Evolutionary conservation across 2,888 invertebrate species (phyloP).

Genomic region (Caenorhabditis sp.): DNA sequence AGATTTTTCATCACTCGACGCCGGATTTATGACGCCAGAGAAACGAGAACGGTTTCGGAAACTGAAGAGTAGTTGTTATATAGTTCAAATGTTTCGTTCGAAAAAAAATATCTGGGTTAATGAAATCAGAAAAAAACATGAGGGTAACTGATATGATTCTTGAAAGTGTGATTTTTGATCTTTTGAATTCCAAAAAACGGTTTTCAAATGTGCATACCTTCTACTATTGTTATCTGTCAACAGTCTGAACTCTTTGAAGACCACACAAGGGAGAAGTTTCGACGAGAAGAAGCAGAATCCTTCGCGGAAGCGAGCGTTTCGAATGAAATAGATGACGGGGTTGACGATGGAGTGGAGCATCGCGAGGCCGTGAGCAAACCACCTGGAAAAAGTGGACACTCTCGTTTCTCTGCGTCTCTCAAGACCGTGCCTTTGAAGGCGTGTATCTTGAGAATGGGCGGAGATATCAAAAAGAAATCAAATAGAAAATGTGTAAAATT

Average conservation of each 20-base stretch:
- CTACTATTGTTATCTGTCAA: constrained; percentile 66
- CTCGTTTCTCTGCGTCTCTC: background rate
- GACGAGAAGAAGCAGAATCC: constrained; percentile 87
- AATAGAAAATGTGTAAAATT: background rate
- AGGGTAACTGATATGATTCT: background rate
- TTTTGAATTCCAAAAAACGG: background rate
- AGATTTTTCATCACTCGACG: constrained; percentile 59
- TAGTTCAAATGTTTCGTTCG: no score
- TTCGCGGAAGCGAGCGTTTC: constrained; percentile 88
- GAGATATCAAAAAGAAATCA: background rate
- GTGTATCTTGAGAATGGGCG: background rate
- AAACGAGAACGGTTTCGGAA: constrained; percentile 63
- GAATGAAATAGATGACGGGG: constrained; percentile 80
- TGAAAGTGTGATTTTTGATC: background rate
- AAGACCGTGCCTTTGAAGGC: background rate
- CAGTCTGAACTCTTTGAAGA: constrained; percentile 74
- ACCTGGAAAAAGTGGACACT: constrained; percentile 68
- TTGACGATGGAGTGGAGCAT: constrained; percentile 83
- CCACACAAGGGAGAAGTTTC: constrained; percentile 66
- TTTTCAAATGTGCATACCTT: constrained; percentile 14
- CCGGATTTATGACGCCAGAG: constrained; percentile 63
- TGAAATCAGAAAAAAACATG: background rate
- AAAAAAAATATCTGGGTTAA: background rate
- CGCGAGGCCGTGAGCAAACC: constrained; percentile 82
- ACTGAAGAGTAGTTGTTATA: constrained; percentile 38